These are phyloP conservation scores for Drosophila guanche DNA, from an alignment of 1,140 invertebrate genomes.

Conservation along the genomic window DNA sequence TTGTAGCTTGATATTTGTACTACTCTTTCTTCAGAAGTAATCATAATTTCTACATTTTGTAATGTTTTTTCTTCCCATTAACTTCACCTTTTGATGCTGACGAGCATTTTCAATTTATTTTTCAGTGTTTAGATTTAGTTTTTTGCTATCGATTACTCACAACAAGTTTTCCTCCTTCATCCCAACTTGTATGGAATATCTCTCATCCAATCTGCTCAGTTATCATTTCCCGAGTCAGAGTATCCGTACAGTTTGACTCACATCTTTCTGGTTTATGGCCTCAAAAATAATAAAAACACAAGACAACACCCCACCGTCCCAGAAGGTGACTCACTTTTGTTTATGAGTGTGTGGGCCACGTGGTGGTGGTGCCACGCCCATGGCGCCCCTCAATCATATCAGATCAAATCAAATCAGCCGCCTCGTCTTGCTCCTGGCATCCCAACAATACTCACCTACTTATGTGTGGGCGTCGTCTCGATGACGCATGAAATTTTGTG, in stretches of 20 bases:
- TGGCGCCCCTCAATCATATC: conserved; percentile 52
- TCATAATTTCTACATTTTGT: no score
- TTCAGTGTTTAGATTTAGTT: no score
- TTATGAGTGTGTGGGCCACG: conserved; percentile 31
- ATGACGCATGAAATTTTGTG: conserved; percentile 56
- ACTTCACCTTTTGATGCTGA: no score
- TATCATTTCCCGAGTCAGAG: neutral
- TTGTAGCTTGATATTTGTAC: no score
- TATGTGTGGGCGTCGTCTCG: conserved; percentile 32
- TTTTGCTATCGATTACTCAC: no score
- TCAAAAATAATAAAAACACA: conserved; percentile 5
- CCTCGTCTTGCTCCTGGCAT: conserved; percentile 37
- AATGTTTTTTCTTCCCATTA: no score
- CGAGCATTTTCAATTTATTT: no score
- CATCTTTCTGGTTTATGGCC: no score
- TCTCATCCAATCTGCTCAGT: no score
- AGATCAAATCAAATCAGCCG: conserved; percentile 66
- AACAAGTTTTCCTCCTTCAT: no score
- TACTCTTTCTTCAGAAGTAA: no score
- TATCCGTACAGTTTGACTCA: neutral
- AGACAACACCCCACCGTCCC: neutral
- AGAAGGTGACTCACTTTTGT: conserved; percentile 29
- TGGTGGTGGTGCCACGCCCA: conserved; percentile 30
- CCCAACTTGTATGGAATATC: no score
- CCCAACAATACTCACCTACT: conserved; percentile 24